Conservation (phyloP, 2,888 invertebrate species). For the Cryptocephalus primarius region DNA sequence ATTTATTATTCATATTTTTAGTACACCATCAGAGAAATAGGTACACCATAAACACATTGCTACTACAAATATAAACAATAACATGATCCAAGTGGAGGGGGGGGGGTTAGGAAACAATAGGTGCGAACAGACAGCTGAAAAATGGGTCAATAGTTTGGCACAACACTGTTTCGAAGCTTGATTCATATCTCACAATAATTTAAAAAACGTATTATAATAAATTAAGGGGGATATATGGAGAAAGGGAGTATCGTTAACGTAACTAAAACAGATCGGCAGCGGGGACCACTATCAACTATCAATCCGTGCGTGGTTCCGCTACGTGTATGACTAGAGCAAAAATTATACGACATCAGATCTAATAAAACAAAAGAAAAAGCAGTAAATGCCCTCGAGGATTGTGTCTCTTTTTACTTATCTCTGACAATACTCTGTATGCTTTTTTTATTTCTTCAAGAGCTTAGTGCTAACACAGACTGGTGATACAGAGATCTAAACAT, state of each 20-base stretch:
- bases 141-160: slow-evolving; percentile 30
- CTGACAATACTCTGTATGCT: slow-evolving; percentile 17
- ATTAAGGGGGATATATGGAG: no score
- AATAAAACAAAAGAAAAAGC: background rate
- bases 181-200: background rate
- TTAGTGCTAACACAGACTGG: slow-evolving; percentile 27
- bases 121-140: slow-evolving; percentile 15
- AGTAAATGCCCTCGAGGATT: no score
- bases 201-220: background rate
- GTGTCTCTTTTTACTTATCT: slow-evolving; percentile 8
- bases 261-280: no score
- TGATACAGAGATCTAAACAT: slow-evolving; percentile 30
- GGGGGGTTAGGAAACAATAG: slow-evolving; percentile 8
- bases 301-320: background rate
- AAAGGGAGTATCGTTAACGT: no score
- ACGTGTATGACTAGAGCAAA: background rate
- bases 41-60: slow-evolving; percentile 37
- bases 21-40: slow-evolving; percentile 36
- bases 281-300: no score
- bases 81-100: slow-evolving; percentile 22
- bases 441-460: slow-evolving; percentile 13
- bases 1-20: slow-evolving; percentile 32
- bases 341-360: background rate
- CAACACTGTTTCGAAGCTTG: slow-evolving; percentile 28
- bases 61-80: slow-evolving; percentile 35